Conservation (phyloP, 2,797 vertebrate species). For the Bovichtus variegatus region DNA sequence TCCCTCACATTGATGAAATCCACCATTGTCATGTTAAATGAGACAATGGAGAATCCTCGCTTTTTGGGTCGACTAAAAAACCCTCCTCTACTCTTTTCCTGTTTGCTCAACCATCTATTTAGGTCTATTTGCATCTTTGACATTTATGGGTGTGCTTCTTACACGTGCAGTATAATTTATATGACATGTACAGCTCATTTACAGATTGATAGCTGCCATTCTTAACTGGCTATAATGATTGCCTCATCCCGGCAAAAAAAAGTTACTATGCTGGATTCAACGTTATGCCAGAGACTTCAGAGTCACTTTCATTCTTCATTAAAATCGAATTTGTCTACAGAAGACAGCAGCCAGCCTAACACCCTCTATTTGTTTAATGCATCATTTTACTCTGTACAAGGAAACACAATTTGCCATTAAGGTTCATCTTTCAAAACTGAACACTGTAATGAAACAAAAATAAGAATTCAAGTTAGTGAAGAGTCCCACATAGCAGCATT, state of each 20-base stretch:
- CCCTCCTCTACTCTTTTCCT: constrained; percentile 16
- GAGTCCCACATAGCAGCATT: not conserved
- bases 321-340: constrained; percentile 75
- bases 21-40: constrained; percentile 65
- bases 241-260: constrained; percentile 71
- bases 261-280: constrained; percentile 67
- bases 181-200: constrained; percentile 78
- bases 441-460: constrained; percentile 49
- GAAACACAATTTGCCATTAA: constrained; percentile 69
- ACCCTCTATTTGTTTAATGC: constrained; percentile 55
- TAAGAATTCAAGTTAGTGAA: constrained; percentile 36
- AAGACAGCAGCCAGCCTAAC: constrained; percentile 54
- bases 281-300: constrained; percentile 46
- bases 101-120: constrained; percentile 60
- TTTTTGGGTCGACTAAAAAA: constrained; percentile 42
- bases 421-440: constrained; percentile 66
- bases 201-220: constrained; percentile 85
- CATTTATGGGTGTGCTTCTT: constrained; percentile 69
- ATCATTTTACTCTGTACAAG: constrained; percentile 64
- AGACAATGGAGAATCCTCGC: constrained; percentile 42
- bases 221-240: constrained; percentile 79
- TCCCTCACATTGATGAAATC: constrained; percentile 63
- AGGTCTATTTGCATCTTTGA: constrained; percentile 80
- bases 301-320: constrained; percentile 79
- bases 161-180: constrained; percentile 71